phyloP scores from a whole-genome alignment of 2,797 vertebrate species.

The Halcyon leucocephala region DNA sequence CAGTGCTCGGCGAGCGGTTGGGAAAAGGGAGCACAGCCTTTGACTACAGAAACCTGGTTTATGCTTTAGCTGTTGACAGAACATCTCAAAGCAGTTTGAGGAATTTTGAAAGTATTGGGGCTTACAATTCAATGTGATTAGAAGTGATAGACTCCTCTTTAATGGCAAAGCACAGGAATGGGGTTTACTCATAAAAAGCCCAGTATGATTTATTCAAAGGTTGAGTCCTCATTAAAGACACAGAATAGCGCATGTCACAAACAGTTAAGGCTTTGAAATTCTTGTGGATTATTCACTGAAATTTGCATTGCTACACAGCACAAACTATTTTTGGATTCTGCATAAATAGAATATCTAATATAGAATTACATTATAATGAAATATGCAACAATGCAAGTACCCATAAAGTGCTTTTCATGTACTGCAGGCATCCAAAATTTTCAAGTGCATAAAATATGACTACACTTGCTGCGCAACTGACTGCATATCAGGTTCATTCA shows the following conservation, averaged over 20 bases:
- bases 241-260: constrained; percentile 14
- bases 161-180: neutral
- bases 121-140: neutral
- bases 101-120: neutral
- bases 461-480: constrained; percentile 57
- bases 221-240: constrained; percentile 24
- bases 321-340: constrained; percentile 68
- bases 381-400: constrained; percentile 66
- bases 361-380: constrained; percentile 76
- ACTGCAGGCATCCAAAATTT: constrained; percentile 53
- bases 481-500: constrained; percentile 22
- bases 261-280: constrained; percentile 68
- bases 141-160: neutral
- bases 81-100: neutral
- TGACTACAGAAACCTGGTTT: neutral
- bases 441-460: constrained; percentile 66
- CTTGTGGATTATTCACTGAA: constrained; percentile 65
- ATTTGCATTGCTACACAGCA: constrained; percentile 57
- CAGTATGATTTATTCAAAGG: neutral
- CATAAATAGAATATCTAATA: constrained; percentile 73
- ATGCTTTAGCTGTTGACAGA: neutral
- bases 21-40: neutral
- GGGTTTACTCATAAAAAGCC: neutral
- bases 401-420: constrained; percentile 60
- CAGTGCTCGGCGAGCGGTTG: neutral